Evolutionary conservation across 2,113 vertebrate genomes (phyloP).

Genomic region (Cervus canadensis): DNA sequence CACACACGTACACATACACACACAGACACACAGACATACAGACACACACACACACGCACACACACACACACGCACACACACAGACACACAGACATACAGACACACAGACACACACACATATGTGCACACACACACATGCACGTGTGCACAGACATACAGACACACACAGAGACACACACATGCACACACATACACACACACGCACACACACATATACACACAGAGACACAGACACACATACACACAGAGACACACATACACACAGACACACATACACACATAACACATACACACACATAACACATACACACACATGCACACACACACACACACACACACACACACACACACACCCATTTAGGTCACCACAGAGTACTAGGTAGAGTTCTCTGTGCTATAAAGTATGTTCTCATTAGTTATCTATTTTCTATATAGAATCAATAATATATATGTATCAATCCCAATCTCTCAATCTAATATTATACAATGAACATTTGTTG

Average conservation of each 20-base stretch:
- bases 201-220: too few relatives aligned
- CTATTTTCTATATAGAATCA: neutral
- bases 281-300: too few relatives aligned
- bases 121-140: rapidly evolving
- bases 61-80: too few relatives aligned
- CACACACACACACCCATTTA: neutral
- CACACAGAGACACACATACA: neutral
- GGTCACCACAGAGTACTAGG: neutral
- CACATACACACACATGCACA: too few relatives aligned
- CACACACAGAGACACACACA: too few relatives aligned
- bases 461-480: neutral
- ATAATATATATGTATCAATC: neutral
- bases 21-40: too few relatives aligned
- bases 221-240: too few relatives aligned
- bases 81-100: too few relatives aligned
- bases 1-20: too few relatives aligned
- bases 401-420: neutral
- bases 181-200: too few relatives aligned
- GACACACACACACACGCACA: rapidly evolving
- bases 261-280: rapidly evolving
- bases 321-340: rapidly evolving
- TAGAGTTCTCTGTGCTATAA: neutral
- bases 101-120: too few relatives aligned
- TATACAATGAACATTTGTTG: neutral
- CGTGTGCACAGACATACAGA: too few relatives aligned